Conservation (phyloP, 2,797 vertebrate species). For the Brachymystax lenok region DNA sequence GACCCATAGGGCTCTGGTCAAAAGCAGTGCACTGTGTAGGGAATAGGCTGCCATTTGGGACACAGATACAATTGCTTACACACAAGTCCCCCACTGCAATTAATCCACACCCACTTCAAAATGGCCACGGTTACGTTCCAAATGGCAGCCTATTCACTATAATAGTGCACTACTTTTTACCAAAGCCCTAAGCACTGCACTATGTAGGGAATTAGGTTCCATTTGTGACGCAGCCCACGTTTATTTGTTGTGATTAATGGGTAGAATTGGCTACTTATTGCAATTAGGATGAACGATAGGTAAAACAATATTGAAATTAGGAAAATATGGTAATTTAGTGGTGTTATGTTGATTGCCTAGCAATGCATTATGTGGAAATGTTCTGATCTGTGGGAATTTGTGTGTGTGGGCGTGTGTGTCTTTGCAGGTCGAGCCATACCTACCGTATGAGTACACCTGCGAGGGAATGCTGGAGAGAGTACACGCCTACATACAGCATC, state of each 20-base stretch:
- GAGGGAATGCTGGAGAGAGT: slow-evolving; percentile 94
- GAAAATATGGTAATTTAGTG: slow-evolving; percentile 21
- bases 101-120: slow-evolving; percentile 55
- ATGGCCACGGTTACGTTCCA: slow-evolving; percentile 17
- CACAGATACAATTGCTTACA: neutral
- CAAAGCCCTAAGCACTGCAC: neutral
- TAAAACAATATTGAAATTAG: slow-evolving; percentile 12
- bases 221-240: slow-evolving; percentile 10
- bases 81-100: slow-evolving; percentile 56
- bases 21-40: too few relatives aligned
- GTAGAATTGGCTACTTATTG: slow-evolving; percentile 49
- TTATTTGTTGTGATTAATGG: slow-evolving; percentile 56
- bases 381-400: neutral
- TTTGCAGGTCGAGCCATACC: slow-evolving; percentile 87
- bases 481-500: slow-evolving; percentile 92
- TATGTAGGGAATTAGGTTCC: neutral
- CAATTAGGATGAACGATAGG: slow-evolving; percentile 57
- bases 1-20: too few relatives aligned
- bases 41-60: too few relatives aligned
- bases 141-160: too few relatives aligned
- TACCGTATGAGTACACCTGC: slow-evolving; percentile 93
- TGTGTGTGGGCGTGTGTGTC: slow-evolving; percentile 22
- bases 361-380: neutral
- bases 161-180: neutral
- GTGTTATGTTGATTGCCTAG: neutral